These are phyloP conservation scores for Candoia aspera DNA, from an alignment of 2,113 vertebrate genomes.

Conservation along the genomic window DNA sequence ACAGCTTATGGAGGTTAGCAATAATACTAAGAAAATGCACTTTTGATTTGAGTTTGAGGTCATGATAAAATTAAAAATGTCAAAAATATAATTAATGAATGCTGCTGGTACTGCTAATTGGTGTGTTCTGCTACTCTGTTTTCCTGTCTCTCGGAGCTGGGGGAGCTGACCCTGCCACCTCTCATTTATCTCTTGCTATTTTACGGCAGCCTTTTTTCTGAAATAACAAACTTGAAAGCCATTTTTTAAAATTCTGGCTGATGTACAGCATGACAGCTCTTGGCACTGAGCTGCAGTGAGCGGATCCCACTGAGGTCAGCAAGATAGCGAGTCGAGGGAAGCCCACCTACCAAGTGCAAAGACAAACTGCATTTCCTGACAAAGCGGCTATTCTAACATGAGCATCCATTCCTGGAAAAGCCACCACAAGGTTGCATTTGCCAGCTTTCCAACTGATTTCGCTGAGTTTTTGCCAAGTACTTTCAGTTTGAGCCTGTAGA, in stretches of 20 bases:
- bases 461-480: not conserved
- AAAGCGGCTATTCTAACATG: slow-evolving; percentile 3
- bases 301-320: accelerated
- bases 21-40: not conserved
- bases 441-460: not conserved
- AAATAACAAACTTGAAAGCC: not conserved
- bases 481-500: not conserved
- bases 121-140: not conserved
- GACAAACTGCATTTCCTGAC: slow-evolving; percentile 21
- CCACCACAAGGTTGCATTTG: accelerated
- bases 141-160: not conserved
- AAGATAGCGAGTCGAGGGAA: not conserved
- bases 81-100: not conserved
- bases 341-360: not conserved
- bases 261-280: not conserved
- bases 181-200: not conserved
- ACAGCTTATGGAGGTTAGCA: not conserved
- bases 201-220: accelerated
- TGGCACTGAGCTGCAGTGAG: accelerated
- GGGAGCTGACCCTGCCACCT: no score
- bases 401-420: slow-evolving; percentile 25
- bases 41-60: not conserved
- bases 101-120: not conserved
- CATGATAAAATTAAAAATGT: slow-evolving; percentile 1
- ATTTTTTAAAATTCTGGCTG: not conserved